A percentile compares a stretch with the other conserved stretches of the same genome.
Evolutionary conservation across 2,113 vertebrate species (phyloP).

Genomic region (Nipponia nippon): DNA sequence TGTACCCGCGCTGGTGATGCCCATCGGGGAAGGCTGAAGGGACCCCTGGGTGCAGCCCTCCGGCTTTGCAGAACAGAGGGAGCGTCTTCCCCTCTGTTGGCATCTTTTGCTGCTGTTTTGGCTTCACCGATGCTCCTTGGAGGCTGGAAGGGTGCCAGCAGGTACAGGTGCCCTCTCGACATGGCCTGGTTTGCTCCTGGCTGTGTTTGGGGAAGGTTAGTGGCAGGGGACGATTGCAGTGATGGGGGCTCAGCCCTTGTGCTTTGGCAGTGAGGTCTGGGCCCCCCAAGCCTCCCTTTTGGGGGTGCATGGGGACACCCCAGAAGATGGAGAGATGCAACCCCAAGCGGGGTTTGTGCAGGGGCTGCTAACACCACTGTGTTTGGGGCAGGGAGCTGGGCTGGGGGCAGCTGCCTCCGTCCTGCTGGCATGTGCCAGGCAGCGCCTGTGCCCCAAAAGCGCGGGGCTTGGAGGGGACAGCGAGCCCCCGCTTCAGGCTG

Average conservation of each 20-base stretch:
- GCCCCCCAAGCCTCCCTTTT: not conserved
- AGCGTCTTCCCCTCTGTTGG: not conserved
- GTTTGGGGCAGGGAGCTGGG: not conserved
- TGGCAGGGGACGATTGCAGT: rapidly evolving
- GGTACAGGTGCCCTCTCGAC: not conserved
- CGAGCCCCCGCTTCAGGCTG: rapidly evolving
- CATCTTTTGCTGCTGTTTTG: not conserved
- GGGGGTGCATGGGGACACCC: rapidly evolving
- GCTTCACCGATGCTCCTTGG: not conserved
- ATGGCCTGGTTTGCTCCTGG: not conserved
- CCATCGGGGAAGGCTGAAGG: not conserved
- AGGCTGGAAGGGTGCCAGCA: not conserved
- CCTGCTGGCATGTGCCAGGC: not conserved
- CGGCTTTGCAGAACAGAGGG: rapidly evolving
- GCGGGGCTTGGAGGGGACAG: rapidly evolving
- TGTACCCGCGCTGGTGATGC: rapidly evolving
- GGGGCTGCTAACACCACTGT: rapidly evolving
- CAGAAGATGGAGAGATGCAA: not conserved
- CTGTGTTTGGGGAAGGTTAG: not conserved
- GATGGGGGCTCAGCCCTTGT: not conserved
- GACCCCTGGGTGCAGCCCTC: not conserved
- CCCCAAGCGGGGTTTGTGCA: not conserved
- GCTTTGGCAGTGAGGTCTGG: not conserved
- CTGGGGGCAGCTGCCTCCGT: rapidly evolving
- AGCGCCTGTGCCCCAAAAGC: rapidly evolving